Conservation (phyloP, 2,113 vertebrate species). For the Rattus rattus region DNA sequence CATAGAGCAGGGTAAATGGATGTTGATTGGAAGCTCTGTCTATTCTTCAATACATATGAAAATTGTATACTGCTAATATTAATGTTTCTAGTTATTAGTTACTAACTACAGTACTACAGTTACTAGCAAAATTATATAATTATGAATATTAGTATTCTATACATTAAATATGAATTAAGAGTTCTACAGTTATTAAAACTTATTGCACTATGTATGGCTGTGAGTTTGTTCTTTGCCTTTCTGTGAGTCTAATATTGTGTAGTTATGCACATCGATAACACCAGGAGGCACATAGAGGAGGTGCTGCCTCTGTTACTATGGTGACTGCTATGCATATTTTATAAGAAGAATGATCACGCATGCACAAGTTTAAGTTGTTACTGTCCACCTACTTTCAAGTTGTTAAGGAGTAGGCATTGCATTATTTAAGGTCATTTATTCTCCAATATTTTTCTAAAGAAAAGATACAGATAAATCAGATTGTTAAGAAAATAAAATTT, state of each 20-base stretch:
- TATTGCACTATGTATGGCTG: neutral
- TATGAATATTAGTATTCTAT: constrained; percentile 53
- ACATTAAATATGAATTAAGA: constrained; percentile 56
- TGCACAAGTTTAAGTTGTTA: constrained; percentile 53
- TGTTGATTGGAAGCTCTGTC: constrained; percentile 36
- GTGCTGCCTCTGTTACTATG: constrained; percentile 56
- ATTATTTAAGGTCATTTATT: neutral
- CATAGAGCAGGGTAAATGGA: neutral
- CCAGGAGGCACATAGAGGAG: constrained; percentile 60
- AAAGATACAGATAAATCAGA: neutral
- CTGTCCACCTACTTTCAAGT: neutral
- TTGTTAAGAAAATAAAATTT: neutral
- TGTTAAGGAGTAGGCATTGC: neutral
- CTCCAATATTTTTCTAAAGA: constrained; percentile 29
- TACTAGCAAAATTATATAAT: neutral
- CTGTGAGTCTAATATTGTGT: neutral
- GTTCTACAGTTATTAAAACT: constrained; percentile 31
- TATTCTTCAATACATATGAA: constrained; percentile 61
- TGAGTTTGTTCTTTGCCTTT: constrained; percentile 30
- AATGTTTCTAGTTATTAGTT: constrained; percentile 31
- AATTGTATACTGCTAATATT: constrained; percentile 63
- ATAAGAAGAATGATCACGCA: neutral
- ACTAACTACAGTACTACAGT: neutral
- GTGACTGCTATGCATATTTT: constrained; percentile 38
- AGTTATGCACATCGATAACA: constrained; percentile 47